Base-by-base conservation (phyloP, 2,797 vertebrate genomes). In the Pseudochirops corinnae region DNA sequence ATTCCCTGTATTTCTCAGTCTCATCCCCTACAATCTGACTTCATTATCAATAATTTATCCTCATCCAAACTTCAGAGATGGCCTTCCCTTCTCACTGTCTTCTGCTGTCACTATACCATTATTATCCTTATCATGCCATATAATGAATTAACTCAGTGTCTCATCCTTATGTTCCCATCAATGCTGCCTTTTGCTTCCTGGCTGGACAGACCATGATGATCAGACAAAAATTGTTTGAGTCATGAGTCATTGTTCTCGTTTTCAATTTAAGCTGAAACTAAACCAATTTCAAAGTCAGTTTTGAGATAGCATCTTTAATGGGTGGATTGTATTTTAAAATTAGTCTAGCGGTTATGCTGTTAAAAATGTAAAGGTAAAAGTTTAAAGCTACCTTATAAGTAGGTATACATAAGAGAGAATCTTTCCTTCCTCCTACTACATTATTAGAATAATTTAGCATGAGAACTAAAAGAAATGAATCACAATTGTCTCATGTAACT, bases 111-210 rank as follows among this genome's bases (percentile, higher is more conserved):
- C 3, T 1, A 13, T 1, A 0, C 50, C n/a, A 0, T 62, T 2
- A 46, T 0, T 53, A 0, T 18, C 82, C 29, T 3, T 3, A n/a
- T 50, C 0, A 0, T 29, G 1, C 33, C 55, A 6, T 24, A 24
- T 14, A 39, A 39, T 56, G 53, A 53, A 62, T 5, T 46, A 13
- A 14, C 18, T 28, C 46, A 0, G 0, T 67, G 67, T 67, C 31
- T 18, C 33, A 0, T 33, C 9, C 28, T 5, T 9, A 5, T 0
- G 0, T 24, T 53, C 90, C 6, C 11, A 0, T 60, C 58, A 2
- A 24, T 13, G 5, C 1, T 21, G 4, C 10, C 55, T 33, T 10
- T 24, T 0, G 10, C 11, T 28, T 90, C 46, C 29, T 1, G 18
- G 53, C 67, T 11, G 5, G 55, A 46, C n/a, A 53, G 90, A 0